A percentile compares a stretch with the other conserved stretches of the same genome.
phyloP scores from a whole-genome alignment of 2,113 vertebrate species.

The Myotis lucifugus region DNA sequence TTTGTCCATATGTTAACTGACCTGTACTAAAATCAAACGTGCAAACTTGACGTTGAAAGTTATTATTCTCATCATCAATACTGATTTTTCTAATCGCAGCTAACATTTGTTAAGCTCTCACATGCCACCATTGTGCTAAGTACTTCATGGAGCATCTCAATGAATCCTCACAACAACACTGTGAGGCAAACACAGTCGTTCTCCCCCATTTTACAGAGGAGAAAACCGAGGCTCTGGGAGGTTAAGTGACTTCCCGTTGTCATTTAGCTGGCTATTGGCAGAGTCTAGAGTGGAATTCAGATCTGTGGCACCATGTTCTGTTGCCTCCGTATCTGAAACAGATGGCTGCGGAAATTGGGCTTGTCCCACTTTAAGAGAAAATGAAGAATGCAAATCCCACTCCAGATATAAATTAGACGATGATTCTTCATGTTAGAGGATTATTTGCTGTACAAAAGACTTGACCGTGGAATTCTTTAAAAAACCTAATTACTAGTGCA shows the following conservation, averaged over 20 bases:
- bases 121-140: background rate
- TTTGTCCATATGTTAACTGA: background rate
- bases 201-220: background rate
- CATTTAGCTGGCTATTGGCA: background rate
- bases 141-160: background rate
- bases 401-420: background rate
- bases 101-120: background rate
- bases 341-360: background rate
- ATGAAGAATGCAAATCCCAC: background rate
- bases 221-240: background rate
- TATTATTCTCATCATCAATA: background rate
- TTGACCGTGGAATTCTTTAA: conserved; percentile 16
- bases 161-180: background rate
- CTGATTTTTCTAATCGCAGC: background rate
- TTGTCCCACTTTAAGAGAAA: background rate
- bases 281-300: background rate
- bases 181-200: background rate
- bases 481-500: conserved; percentile 11
- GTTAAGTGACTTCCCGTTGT: background rate
- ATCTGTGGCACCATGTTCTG: background rate
- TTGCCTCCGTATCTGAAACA: background rate
- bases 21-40: background rate
- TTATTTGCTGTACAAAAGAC: conserved; percentile 1
- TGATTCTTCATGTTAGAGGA: conserved; percentile 16
- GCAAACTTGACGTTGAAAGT: background rate